These are phyloP conservation scores for Eristalis intricaria DNA, from an alignment of 2,888 invertebrate species.

Conservation along the genomic window DNA sequence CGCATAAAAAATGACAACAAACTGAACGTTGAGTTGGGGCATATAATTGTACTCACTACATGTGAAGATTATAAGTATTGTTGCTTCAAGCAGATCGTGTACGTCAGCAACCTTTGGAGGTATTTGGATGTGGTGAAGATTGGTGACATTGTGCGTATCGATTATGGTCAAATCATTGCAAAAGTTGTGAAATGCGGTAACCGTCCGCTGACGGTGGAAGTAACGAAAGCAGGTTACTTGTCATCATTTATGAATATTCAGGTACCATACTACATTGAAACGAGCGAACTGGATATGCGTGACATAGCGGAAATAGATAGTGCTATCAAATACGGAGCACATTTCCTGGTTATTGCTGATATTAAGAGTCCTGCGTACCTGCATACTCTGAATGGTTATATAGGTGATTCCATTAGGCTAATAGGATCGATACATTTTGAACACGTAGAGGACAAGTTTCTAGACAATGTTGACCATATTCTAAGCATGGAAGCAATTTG, in stretches of 20 bases:
- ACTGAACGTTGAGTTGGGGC: conserved; percentile 74
- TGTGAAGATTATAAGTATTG: conserved; percentile 76
- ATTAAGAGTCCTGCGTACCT: conserved; percentile 76
- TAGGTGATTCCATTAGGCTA: conserved; percentile 73
- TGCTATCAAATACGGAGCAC: conserved; percentile 74
- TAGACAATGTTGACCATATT: conserved; percentile 77
- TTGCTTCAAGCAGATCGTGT: conserved; percentile 78
- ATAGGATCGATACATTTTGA: conserved; percentile 77
- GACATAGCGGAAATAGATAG: conserved; percentile 75
- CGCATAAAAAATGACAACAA: conserved; percentile 78
- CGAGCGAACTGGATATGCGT: conserved; percentile 69
- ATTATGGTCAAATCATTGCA: conserved; percentile 37
- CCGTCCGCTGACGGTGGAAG: conserved; percentile 74
- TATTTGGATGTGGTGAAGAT: conserved; percentile 76
- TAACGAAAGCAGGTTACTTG: conserved; percentile 76
- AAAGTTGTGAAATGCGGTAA: conserved; percentile 74
- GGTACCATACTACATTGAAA: conserved; percentile 75
- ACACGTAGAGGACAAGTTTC: conserved; percentile 76
- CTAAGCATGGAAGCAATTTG: conserved; percentile 77
- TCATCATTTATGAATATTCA: conserved; percentile 78
- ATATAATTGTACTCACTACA: conserved; percentile 77
- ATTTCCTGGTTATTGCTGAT: conserved; percentile 77
- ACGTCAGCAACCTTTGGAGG: conserved; percentile 77
- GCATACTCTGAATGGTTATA: conserved; percentile 72
- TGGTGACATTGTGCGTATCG: conserved; percentile 74